phyloP scores from a whole-genome alignment of 2,113 vertebrate genomes.

The Astur gentilis region DNA sequence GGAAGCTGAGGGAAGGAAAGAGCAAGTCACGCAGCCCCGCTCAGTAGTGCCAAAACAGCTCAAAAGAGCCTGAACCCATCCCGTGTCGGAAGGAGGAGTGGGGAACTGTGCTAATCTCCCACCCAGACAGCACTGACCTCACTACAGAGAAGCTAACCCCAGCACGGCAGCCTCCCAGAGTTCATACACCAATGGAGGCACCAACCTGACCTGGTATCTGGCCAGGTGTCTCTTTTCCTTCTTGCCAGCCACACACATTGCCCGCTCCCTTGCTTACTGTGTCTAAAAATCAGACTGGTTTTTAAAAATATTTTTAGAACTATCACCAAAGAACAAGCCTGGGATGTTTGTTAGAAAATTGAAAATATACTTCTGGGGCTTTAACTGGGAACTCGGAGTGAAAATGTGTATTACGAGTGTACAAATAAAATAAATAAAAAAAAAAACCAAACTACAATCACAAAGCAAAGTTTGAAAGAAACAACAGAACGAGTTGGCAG shows the following conservation, averaged over 20 bases:
- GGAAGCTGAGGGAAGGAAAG: background rate
- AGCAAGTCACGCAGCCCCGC: background rate
- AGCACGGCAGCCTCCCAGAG: background rate
- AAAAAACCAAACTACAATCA: no score
- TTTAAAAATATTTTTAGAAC: background rate
- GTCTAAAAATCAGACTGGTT: background rate
- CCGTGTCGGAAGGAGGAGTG: rapidly evolving
- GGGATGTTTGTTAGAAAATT: background rate
- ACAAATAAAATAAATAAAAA: background rate
- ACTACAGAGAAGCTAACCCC: background rate
- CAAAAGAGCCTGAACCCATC: background rate
- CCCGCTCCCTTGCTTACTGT: background rate
- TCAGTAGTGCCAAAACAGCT: background rate
- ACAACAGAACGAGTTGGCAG: background rate
- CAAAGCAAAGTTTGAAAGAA: background rate
- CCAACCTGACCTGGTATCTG: background rate
- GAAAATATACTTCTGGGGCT: background rate
- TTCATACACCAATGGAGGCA: background rate
- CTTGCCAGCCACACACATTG: background rate
- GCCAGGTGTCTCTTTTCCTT: background rate
- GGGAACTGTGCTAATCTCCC: background rate
- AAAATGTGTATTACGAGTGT: background rate
- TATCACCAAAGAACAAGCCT: background rate
- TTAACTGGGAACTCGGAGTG: background rate
- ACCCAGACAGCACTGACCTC: background rate